Percentiles rank a stretch among this genome's conserved stretches.
Conservation (phyloP, 1,140 invertebrate species). For the Hydropsyche tenuis region DNA sequence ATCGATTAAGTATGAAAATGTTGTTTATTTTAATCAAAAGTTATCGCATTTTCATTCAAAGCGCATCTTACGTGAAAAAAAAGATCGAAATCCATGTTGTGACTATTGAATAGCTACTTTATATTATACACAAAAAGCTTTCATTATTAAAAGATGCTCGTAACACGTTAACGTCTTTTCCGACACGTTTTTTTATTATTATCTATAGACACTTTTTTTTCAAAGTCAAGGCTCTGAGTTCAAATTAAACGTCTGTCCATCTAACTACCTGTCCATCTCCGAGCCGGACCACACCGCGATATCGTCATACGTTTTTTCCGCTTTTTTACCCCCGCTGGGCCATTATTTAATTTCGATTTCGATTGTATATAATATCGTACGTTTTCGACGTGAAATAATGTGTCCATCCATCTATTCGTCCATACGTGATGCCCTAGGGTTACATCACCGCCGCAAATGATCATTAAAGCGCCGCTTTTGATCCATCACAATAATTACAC, state of each 20-base stretch:
- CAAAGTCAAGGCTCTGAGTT: conserved; percentile 20
- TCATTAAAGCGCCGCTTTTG: conserved; percentile 24
- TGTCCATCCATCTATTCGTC: background rate
- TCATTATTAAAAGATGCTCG: no score
- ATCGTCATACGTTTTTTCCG: background rate
- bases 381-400: background rate
- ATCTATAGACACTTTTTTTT: background rate
- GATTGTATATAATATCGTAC: background rate
- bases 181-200: no score
- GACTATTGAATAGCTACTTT: background rate
- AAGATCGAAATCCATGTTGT: background rate
- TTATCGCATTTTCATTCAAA: background rate
- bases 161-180: no score
- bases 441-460: conserved; percentile 24
- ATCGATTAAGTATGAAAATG: background rate
- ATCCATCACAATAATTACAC: conserved; percentile 32
- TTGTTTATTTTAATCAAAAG: background rate
- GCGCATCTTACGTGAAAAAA: no score
- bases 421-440: conserved; percentile 30
- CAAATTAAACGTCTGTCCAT: conserved; percentile 5
- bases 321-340: background rate
- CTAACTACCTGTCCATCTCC: conserved; percentile 21
- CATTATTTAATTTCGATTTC: conserved; percentile 26
- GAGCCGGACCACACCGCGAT: background rate
- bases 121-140: background rate